phyloP scores from a whole-genome alignment of 2,113 vertebrate species.

The Colaptes auratus region DNA sequence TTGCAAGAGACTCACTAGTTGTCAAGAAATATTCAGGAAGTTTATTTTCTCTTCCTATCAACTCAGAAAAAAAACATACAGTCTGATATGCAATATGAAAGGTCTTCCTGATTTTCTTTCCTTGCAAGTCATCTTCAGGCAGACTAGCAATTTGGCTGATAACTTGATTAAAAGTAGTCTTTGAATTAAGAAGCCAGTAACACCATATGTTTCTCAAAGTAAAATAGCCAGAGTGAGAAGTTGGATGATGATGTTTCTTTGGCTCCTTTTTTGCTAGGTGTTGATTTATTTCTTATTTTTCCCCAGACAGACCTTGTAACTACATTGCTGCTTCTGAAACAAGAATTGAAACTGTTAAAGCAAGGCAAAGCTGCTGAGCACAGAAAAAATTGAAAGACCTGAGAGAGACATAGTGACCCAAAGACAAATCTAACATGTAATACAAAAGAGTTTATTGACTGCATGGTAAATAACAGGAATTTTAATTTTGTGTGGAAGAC shows the following conservation, averaged over 20 bases:
- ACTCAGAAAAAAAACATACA: neutral
- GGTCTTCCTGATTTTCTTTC: neutral
- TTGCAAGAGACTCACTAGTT: neutral
- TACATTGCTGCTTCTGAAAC: neutral
- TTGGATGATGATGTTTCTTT: neutral
- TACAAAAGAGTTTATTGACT: neutral
- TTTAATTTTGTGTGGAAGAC: neutral
- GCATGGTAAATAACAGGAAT: neutral
- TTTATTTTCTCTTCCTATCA: neutral
- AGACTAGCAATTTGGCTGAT: neutral
- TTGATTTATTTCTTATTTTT: neutral
- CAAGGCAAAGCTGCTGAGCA: neutral
- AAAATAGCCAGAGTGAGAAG: neutral
- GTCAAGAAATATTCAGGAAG: neutral
- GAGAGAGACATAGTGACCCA: neutral
- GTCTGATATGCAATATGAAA: neutral
- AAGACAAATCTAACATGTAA: neutral
- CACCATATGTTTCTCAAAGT: neutral
- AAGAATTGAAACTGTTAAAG: neutral
- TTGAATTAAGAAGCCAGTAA: neutral
- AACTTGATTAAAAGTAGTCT: neutral
- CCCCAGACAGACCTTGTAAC: neutral
- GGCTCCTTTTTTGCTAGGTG: neutral
- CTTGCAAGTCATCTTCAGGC: neutral
- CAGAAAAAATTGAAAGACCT: neutral